Percentiles rank a stretch among this genome's conserved stretches.
Conservation (phyloP, 2,113 vertebrate species). For the Pionites leucogaster region DNA sequence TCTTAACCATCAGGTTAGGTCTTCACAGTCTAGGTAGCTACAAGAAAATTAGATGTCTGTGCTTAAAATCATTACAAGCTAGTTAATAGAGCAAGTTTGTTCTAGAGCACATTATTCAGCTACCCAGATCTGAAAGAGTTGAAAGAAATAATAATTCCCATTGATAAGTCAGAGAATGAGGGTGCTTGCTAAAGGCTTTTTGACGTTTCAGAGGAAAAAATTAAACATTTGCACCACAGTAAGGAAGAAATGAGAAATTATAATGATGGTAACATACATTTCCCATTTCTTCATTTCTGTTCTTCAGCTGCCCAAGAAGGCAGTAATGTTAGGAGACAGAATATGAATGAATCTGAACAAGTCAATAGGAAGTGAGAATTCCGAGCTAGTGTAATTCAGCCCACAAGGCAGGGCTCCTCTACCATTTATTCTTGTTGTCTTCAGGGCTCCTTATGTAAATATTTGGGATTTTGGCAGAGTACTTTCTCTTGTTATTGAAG, state of each 20-base stretch:
- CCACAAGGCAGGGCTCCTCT: not conserved
- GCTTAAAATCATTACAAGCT: not conserved
- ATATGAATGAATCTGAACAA: constrained; percentile 19
- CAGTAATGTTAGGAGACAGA: not conserved
- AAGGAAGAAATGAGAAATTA: not conserved
- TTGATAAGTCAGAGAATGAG: not conserved
- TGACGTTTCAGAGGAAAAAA: not conserved
- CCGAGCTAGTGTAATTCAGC: not conserved
- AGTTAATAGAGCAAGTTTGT: not conserved
- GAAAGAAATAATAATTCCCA: not conserved
- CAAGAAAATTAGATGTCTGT: not conserved
- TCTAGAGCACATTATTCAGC: not conserved
- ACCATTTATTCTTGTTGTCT: constrained; percentile 34
- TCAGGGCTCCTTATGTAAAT: constrained; percentile 47
- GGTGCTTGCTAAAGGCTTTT: not conserved
- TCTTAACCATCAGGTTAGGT: not conserved
- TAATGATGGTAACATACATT: not conserved
- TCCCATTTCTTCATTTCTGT: not conserved
- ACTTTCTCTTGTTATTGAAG: constrained; percentile 39
- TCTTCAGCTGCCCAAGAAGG: not conserved
- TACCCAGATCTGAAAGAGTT: not conserved
- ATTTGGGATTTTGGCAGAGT: constrained; percentile 59
- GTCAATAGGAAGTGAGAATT: not conserved
- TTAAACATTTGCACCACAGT: not conserved
- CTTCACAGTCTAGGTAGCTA: not conserved